Evolutionary conservation across 2,797 vertebrate species (phyloP), one percentile per base, ranked within the genome.

Genomic region (Acropternis orthonyx): DNA sequence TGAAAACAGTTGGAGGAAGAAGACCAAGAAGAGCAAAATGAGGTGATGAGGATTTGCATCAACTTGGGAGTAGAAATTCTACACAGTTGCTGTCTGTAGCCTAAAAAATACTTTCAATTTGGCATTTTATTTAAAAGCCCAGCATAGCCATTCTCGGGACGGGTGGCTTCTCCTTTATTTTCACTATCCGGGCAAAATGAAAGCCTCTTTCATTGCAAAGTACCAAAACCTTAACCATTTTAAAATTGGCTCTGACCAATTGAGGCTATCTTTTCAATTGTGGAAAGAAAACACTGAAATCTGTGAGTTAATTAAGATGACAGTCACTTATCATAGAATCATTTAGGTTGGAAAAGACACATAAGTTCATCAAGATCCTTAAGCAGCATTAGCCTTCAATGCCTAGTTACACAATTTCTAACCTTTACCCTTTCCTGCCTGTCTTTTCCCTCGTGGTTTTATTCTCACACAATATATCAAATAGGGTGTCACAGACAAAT

Each of bases 1-100:
- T 94, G 77, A 93, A 89, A 92, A 95, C 79, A 93, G 75, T 91
- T 91, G 74, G 82, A 93, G 43, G 19, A 41, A 28, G 36, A 92
- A 94, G 92, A 89, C 52, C 0, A 1, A 76, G 59, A 87, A 79
- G 80, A 91, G 15, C 77, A 87, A 73, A 62, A 93, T 41, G 85
- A 95, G 74, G 77, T 71, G 85, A 89, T 2, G 6, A 78, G 72
- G 79, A 95, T 85, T 91, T 91, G 68, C 74, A 95, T 77, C 63
- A 90, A 43, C 80, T 67, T 79, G 14, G 16, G 61, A 93, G 85
- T 3, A 90, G 61, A 77, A 87, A 76, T 77, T 83, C 54, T 77
- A 65, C 68, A 92, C 66, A 32, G 89, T 88, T 78, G 37, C 49
- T 88, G 69, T 74, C 79, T 90, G 51, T 26, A 92, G 85, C 59